A percentile compares a stretch with the other conserved stretches of the same genome.
These are phyloP conservation scores for human DNA, from an alignment of 2,113 vertebrate species.

Conservation along the genomic window GRCh38 chr6:50521501-50522000, in stretches of 20 bases:
- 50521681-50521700: slow-evolving; percentile 12
- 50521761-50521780: slow-evolving; percentile 72
- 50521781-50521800: slow-evolving; percentile 26
- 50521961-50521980: neutral
- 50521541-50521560: neutral
- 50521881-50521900: neutral
- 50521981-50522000: slow-evolving; percentile 11
- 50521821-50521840: slow-evolving; percentile 9
- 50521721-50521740: slow-evolving; percentile 51
- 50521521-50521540: neutral
- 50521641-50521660: neutral
- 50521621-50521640: slow-evolving; percentile 21
- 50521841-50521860: slow-evolving; percentile 39
- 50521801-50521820: slow-evolving; percentile 58
- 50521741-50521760: slow-evolving; percentile 42
- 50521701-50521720: slow-evolving; percentile 2
- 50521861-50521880: slow-evolving; percentile 33
- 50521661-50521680: slow-evolving; percentile 31
- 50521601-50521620: neutral
- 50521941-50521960: slow-evolving; percentile 17
- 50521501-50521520: neutral
- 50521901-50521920: neutral
- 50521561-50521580: slow-evolving; percentile 4
- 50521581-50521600: slow-evolving; percentile 38
- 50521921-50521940: neutral